Percentiles rank a stretch among this genome's conserved stretches.
Evolutionary conservation across 2,888 invertebrate genomes (phyloP).

Genomic region (Aproaerema taeniolella): DNA sequence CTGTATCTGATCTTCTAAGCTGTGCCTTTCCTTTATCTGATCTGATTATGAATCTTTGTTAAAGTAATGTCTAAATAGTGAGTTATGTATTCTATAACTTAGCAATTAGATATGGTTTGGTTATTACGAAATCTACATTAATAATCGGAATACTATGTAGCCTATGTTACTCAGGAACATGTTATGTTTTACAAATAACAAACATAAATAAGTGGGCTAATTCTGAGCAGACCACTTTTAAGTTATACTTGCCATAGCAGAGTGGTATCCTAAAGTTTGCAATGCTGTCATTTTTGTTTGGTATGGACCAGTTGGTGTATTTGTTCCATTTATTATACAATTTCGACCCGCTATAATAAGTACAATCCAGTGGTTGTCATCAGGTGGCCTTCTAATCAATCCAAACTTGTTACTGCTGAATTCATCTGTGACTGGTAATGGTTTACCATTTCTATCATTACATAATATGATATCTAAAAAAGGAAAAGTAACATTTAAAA

Average conservation of each 20-base stretch:
- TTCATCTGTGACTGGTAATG: constrained; percentile 59
- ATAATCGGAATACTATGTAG: too few relatives aligned
- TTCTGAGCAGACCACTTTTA: too few relatives aligned
- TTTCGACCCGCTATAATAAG: constrained; percentile 80
- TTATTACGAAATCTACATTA: too few relatives aligned
- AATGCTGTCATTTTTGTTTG: constrained; percentile 81
- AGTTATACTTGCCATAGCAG: constrained; percentile 69
- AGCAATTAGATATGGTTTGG: too few relatives aligned
- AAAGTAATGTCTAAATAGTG: too few relatives aligned
- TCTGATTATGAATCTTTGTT: too few relatives aligned
- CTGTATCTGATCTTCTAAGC: too few relatives aligned
- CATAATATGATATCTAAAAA: constrained; percentile 79
- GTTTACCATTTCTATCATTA: constrained; percentile 65
- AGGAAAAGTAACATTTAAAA: background rate
- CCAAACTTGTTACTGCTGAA: constrained; percentile 74
- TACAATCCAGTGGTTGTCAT: constrained; percentile 69
- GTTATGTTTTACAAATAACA: too few relatives aligned
- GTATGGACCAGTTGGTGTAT: constrained; percentile 74
- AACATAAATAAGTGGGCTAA: too few relatives aligned
- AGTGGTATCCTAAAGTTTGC: constrained; percentile 75
- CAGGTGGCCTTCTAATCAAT: constrained; percentile 40
- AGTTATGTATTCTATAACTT: too few relatives aligned
- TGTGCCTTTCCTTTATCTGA: too few relatives aligned
- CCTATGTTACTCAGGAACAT: too few relatives aligned
- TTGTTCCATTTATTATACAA: constrained; percentile 69